Percentiles rank a stretch among this genome's conserved stretches.
phyloP scores from a whole-genome alignment of 2,888 invertebrate genomes.

The Trypoxylon attenuatum region DNA sequence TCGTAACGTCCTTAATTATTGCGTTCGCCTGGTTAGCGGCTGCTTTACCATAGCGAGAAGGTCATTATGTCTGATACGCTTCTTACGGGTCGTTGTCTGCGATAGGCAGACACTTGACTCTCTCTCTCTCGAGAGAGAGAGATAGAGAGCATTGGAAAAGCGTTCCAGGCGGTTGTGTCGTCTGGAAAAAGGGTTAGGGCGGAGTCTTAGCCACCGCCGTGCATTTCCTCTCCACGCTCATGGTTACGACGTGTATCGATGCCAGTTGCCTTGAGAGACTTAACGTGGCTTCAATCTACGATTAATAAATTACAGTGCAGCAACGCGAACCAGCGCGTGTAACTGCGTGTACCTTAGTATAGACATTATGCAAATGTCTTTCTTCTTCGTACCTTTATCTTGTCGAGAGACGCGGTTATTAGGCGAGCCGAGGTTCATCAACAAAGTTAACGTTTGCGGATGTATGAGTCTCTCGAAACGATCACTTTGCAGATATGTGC shows the following conservation, averaged over 20 bases:
- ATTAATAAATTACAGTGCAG: constrained; percentile 26
- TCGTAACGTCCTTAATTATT: constrained; percentile 68
- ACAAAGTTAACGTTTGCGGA: not conserved
- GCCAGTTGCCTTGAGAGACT: constrained; percentile 43
- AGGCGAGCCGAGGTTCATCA: not conserved
- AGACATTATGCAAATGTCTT: not conserved
- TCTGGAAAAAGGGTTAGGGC: constrained; percentile 38
- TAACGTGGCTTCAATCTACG: constrained; percentile 30
- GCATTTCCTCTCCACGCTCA: constrained; percentile 45
- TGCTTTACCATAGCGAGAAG: constrained; percentile 71
- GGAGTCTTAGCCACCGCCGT: too few species aligned
- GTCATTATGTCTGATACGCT: constrained; percentile 66
- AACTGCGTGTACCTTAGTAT: not conserved
- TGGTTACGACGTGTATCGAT: constrained; percentile 50
- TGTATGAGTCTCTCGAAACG: not conserved
- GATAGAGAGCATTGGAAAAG: constrained; percentile 48
- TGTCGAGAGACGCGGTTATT: not conserved
- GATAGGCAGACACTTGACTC: too few species aligned
- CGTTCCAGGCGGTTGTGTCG: constrained; percentile 48
- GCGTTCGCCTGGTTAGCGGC: constrained; percentile 66
- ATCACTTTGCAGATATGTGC: not conserved
- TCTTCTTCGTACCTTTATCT: not conserved
- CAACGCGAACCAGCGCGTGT: not conserved
- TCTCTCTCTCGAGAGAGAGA: too few species aligned
- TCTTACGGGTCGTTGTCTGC: constrained; percentile 57